A percentile compares a stretch with the other conserved stretches of the same genome.
Evolutionary conservation across 2,113 vertebrate genomes (phyloP).

Genomic region (Megaleporinus macrocephalus): DNA sequence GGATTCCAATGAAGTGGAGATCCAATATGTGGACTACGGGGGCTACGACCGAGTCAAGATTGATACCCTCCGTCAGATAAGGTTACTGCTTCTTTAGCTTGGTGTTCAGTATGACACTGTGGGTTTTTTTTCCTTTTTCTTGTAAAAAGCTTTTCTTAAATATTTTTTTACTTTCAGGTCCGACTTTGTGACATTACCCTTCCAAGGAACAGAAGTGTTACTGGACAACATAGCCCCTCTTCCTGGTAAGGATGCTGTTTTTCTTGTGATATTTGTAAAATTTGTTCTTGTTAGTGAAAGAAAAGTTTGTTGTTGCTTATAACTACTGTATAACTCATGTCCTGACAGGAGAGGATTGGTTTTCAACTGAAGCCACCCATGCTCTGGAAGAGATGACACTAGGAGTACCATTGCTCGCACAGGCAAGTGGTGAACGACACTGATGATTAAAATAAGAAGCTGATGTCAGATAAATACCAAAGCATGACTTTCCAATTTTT

Average conservation of each 20-base stretch:
- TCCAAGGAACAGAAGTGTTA: constrained; percentile 96
- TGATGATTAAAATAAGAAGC: background rate
- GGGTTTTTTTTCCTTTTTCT: background rate
- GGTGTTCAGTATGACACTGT: background rate
- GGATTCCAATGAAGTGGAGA: constrained; percentile 88
- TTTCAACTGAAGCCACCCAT: constrained; percentile 84
- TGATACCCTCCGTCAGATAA: constrained; percentile 89
- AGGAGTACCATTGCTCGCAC: constrained; percentile 87
- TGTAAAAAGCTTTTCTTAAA: background rate
- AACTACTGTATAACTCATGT: background rate
- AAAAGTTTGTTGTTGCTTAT: no score
- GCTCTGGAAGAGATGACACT: constrained; percentile 89
- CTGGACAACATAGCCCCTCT: constrained; percentile 91
- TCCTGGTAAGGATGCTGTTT: constrained; percentile 77
- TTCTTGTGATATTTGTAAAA: background rate
- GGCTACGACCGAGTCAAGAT: constrained; percentile 95
- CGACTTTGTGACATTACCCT: constrained; percentile 95
- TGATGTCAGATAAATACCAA: background rate
- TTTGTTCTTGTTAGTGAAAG: no score
- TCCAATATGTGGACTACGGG: constrained; percentile 95
- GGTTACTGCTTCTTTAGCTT: constrained; percentile 68
- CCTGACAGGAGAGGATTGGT: constrained; percentile 84
- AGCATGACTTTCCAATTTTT: background rate
- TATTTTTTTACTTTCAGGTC: constrained; percentile 77
- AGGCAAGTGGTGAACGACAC: constrained; percentile 73